phyloP scores from a whole-genome alignment of 2,113 vertebrate species.

The Sturnus vulgaris region DNA sequence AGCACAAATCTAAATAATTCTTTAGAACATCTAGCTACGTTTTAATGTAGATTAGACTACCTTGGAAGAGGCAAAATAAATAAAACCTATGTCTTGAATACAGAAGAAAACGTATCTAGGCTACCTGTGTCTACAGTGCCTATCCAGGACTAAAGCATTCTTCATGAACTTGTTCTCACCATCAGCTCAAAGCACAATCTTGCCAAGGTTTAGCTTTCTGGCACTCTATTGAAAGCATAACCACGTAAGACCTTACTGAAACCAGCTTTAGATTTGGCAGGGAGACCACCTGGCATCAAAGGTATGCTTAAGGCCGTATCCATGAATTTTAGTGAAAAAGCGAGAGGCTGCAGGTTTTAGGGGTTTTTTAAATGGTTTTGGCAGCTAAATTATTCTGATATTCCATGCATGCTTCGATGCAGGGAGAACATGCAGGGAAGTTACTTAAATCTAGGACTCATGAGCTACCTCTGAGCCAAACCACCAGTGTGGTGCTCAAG shows the following conservation, averaged over 20 bases:
- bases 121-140: neutral
- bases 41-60: neutral
- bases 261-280: neutral
- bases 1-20: neutral
- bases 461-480: neutral
- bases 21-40: neutral
- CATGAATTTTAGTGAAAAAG: neutral
- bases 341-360: neutral
- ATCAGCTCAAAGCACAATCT: neutral
- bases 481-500: neutral
- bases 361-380: neutral
- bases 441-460: neutral
- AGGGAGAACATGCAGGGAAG: neutral
- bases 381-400: neutral
- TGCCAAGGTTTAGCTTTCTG: neutral
- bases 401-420: neutral
- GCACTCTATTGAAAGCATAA: neutral
- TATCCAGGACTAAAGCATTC: neutral
- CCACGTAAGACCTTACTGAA: neutral
- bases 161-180: neutral
- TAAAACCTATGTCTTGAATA: neutral
- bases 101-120: neutral
- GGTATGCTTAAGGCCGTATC: neutral
- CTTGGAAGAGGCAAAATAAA: neutral
- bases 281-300: neutral